A percentile compares a stretch with the other conserved stretches of the same genome.
phyloP scores from a whole-genome alignment of 2,888 invertebrate genomes.

The Choristoneura rosaceana region DNA sequence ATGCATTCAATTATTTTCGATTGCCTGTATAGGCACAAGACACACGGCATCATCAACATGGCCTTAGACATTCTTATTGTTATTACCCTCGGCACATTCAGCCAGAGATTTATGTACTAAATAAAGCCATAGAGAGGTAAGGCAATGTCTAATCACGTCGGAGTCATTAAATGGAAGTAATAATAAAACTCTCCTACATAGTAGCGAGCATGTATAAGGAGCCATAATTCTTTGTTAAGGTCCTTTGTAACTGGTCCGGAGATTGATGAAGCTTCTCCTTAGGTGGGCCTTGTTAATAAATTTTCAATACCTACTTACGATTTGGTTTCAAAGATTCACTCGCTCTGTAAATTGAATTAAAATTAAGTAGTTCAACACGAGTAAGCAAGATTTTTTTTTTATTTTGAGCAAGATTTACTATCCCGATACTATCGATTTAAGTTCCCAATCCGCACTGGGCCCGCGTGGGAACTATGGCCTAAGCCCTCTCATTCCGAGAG shows the following conservation, averaged over 20 bases:
- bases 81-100: constrained; percentile 44
- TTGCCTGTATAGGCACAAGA: constrained; percentile 4
- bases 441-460: too few relatives aligned
- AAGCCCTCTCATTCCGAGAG: too few relatives aligned
- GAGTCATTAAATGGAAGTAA: constrained; percentile 81
- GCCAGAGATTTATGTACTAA: constrained; percentile 75
- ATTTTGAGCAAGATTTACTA: too few relatives aligned
- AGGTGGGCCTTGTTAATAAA: constrained; percentile 80
- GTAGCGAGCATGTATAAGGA: constrained; percentile 76
- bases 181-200: constrained; percentile 76
- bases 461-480: too few relatives aligned
- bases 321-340: constrained; percentile 58
- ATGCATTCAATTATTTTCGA: constrained; percentile 8
- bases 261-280: constrained; percentile 81
- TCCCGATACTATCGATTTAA: too few relatives aligned
- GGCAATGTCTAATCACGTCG: constrained; percentile 78
- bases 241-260: constrained; percentile 73
- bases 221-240: constrained; percentile 79
- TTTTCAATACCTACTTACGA: constrained; percentile 58
- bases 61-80: constrained; percentile 37
- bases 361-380: background rate
- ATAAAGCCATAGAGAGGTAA: constrained; percentile 72
- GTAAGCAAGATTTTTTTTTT: too few relatives aligned
- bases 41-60: constrained; percentile 15
- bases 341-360: constrained; percentile 56